phyloP scores from a whole-genome alignment of 2,888 invertebrate species.

The Fragum whitleyi region DNA sequence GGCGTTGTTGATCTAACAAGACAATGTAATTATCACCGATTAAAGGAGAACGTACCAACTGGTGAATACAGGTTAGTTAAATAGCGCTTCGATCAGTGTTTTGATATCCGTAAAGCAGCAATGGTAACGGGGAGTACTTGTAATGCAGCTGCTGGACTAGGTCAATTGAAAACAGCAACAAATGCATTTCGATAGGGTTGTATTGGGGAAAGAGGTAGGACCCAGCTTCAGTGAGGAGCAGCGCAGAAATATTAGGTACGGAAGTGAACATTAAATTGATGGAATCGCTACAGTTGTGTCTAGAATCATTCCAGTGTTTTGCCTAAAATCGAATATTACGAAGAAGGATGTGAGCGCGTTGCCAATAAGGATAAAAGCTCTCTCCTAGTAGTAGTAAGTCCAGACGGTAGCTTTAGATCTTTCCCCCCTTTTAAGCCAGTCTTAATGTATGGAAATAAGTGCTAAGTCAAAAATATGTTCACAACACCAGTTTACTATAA shows the following conservation, averaged over 20 bases:
- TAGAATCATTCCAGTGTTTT: neutral
- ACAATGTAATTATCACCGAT: neutral
- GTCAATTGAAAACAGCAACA: slow-evolving; percentile 29
- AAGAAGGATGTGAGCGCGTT: neutral
- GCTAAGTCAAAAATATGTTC: neutral
- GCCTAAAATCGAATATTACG: neutral
- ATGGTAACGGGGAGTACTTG: slow-evolving; percentile 44
- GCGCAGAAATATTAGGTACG: slow-evolving; percentile 23
- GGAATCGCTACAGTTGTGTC: neutral
- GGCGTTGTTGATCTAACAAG: no score
- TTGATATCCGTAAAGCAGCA: neutral
- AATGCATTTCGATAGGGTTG: slow-evolving; percentile 32
- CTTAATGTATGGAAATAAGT: neutral
- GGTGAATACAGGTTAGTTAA: neutral
- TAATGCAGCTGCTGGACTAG: slow-evolving; percentile 32
- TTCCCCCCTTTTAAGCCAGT: neutral
- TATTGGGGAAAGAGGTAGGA: slow-evolving; percentile 2
- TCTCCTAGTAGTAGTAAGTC: neutral
- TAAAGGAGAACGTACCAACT: neutral
- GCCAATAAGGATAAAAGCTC: neutral
- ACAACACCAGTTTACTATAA: no score
- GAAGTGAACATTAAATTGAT: slow-evolving; percentile 29
- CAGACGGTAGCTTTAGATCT: neutral
- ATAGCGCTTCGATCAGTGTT: neutral
- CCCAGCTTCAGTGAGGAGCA: neutral